These are phyloP conservation scores for Abscondita cerata DNA, from an alignment of 2,888 invertebrate species.

Conservation along the genomic window DNA sequence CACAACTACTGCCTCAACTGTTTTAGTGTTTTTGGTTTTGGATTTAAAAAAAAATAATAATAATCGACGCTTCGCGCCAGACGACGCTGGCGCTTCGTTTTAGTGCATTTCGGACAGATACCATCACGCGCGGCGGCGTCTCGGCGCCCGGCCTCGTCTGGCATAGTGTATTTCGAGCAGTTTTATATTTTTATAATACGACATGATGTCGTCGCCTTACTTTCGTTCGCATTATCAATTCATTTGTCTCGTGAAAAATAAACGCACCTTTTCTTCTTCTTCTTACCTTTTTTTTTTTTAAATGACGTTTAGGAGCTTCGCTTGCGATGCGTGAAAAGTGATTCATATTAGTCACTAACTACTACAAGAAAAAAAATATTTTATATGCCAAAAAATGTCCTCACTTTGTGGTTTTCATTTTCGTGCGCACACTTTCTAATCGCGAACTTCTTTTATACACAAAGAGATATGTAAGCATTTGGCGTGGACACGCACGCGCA, in stretches of 20 bases:
- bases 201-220: constrained; percentile 28
- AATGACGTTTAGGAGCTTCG: constrained; percentile 48
- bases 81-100: not conserved
- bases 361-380: constrained; percentile 43
- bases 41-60: constrained; percentile 32
- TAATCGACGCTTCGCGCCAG: constrained; percentile 8
- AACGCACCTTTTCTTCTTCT: constrained; percentile 4
- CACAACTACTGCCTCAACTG: constrained; percentile 41
- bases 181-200: constrained; percentile 35
- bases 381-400: constrained; percentile 45
- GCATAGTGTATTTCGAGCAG: constrained; percentile 23
- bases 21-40: constrained; percentile 24
- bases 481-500: not conserved
- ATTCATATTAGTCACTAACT: constrained; percentile 40
- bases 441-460: constrained; percentile 28
- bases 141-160: constrained; percentile 13
- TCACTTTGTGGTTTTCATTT: constrained; percentile 41
- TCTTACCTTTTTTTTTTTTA: no score
- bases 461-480: constrained; percentile 24
- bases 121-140: not conserved
- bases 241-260: constrained; percentile 15
- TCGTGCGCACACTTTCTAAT: constrained; percentile 29
- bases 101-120: not conserved
- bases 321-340: constrained; percentile 48
- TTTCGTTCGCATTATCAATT: constrained; percentile 22